phyloP scores from a whole-genome alignment of 2,113 vertebrate genomes.

The Pangasianodon hypophthalmus region DNA sequence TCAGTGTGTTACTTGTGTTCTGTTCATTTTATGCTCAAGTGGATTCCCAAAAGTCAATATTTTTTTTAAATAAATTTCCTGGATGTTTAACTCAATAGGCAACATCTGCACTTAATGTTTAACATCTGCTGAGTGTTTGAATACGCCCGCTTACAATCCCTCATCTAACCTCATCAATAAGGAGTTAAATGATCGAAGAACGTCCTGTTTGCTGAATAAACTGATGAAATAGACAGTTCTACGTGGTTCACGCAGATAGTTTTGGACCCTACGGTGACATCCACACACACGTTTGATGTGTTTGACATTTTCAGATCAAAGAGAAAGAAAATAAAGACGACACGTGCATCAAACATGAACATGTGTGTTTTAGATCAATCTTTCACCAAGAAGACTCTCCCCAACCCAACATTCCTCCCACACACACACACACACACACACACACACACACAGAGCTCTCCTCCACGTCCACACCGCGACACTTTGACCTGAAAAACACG shows the following conservation, averaged over 20 bases:
- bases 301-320: neutral
- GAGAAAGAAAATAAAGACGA: neutral
- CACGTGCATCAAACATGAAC: neutral
- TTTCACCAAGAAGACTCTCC: neutral
- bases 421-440: constrained; percentile 46
- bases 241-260: neutral
- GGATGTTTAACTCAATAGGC: neutral
- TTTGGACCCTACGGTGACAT: neutral
- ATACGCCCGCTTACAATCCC: neutral
- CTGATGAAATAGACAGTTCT: neutral
- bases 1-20: neutral
- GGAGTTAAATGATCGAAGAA: neutral
- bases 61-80: neutral
- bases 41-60: neutral
- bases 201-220: neutral
- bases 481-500: constrained; percentile 12
- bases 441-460: constrained; percentile 35
- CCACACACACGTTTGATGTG: neutral
- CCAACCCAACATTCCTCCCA: constrained; percentile 53
- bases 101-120: constrained; percentile 1
- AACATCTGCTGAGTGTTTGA: constrained; percentile 7
- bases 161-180: neutral
- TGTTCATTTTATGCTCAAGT: neutral
- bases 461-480: constrained; percentile 14
- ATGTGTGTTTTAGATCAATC: neutral